phyloP scores from a whole-genome alignment of 37 sponge, comb jelly and placozoan species.

The Aphrocallistes beatrix region DNA sequence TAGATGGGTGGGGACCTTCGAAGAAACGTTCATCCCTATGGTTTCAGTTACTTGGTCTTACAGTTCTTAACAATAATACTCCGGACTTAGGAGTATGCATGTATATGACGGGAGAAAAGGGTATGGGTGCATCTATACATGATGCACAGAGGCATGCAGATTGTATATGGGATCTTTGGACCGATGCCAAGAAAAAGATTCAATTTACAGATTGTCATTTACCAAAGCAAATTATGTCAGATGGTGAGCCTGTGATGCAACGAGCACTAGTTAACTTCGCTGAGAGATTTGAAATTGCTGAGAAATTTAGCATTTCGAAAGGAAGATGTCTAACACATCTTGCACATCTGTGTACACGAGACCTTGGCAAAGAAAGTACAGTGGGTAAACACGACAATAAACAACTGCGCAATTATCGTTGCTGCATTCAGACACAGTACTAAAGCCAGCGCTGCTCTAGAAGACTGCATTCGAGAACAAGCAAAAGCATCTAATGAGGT shows the following conservation, averaged over 20 bases:
- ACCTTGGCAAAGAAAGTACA: too few species aligned
- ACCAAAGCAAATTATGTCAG: neutral
- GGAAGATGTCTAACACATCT: neutral
- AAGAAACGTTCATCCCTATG: too few species aligned
- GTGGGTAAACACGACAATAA: neutral
- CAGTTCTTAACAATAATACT: too few species aligned
- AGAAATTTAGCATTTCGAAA: neutral
- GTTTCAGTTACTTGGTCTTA: too few species aligned
- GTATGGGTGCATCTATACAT: too few species aligned
- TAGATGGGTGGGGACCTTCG: too few species aligned
- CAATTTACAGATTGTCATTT: neutral
- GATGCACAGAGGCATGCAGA: neutral
- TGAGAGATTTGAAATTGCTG: neutral
- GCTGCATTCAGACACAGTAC: neutral
- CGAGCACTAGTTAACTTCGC: neutral
- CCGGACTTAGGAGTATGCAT: too few species aligned
- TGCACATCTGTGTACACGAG: neutral
- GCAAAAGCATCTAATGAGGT: neutral
- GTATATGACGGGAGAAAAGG: neutral
- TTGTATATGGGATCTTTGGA: neutral
- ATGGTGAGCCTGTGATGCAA: neutral
- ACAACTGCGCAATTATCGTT: neutral
- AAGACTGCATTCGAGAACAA: neutral
- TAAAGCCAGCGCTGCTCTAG: neutral
- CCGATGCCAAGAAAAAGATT: neutral